A percentile compares a stretch with the other conserved stretches of the same genome.
These are phyloP conservation scores for Diploscapter pachys DNA, from an alignment of 1,140 invertebrate genomes.

Conservation along the genomic window DNA sequence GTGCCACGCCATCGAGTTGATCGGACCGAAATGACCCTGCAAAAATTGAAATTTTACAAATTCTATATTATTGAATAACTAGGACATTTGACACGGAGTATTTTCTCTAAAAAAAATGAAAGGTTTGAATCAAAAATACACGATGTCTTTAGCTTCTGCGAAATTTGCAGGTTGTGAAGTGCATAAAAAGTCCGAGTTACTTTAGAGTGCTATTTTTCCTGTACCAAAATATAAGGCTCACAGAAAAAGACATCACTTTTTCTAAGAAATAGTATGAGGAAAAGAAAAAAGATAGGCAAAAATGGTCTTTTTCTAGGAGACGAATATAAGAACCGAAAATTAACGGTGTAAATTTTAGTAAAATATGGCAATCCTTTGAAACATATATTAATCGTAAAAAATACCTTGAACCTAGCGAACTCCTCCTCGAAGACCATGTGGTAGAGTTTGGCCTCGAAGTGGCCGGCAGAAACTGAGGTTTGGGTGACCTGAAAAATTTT, in stretches of 20 bases:
- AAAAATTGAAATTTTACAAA: neutral
- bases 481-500: constrained; percentile 74
- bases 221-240: no score
- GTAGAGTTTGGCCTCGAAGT: constrained; percentile 97
- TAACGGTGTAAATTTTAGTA: no score
- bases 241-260: no score
- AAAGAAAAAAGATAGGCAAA: no score
- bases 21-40: constrained; percentile 95
- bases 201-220: no score
- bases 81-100: neutral
- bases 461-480: constrained; percentile 86
- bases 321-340: no score
- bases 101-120: neutral
- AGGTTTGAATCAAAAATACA: neutral
- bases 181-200: no score
- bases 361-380: neutral
- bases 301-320: no score
- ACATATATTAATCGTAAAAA: neutral
- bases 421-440: constrained; percentile 99
- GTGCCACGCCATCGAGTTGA: constrained; percentile 96
- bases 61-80: neutral
- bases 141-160: neutral
- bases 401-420: constrained; percentile 83
- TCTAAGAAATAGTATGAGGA: no score
- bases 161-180: no score